These are phyloP conservation scores for Onychostoma macrolepis DNA, from an alignment of 2,113 vertebrate genomes.

Conservation along the genomic window DNA sequence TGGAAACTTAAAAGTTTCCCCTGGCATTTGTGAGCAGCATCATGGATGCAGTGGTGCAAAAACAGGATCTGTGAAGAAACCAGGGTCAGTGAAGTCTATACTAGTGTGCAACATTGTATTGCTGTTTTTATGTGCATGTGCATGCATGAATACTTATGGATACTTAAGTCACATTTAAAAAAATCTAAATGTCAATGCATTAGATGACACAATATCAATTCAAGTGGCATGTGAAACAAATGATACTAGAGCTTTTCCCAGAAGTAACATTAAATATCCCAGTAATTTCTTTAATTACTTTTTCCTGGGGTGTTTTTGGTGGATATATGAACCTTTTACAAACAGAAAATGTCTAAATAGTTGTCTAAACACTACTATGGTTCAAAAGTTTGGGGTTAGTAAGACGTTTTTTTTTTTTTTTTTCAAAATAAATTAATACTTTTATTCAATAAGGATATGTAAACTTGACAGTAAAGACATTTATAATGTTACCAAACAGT, in stretches of 20 bases:
- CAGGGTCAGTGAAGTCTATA: background rate
- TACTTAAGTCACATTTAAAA: background rate
- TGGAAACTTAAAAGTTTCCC: conserved; percentile 50
- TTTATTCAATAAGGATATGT: no score
- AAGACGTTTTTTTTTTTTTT: no score
- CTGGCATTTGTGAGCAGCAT: conserved; percentile 46
- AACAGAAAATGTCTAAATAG: background rate
- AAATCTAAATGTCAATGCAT: background rate
- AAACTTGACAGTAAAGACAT: no score
- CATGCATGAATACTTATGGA: background rate
- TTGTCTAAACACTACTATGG: background rate
- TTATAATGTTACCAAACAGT: no score
- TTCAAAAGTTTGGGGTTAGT: no score
- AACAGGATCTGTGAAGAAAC: background rate
- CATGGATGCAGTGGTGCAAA: background rate
- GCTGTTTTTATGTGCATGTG: background rate
- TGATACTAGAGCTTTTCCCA: background rate
- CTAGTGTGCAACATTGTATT: no score
- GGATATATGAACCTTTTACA: background rate
- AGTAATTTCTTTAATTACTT: background rate
- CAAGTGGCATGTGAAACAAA: background rate
- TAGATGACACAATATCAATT: background rate
- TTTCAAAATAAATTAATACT: no score
- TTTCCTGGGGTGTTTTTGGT: background rate
- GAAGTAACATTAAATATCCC: no score